Evolutionary conservation across 2,888 invertebrate species (phyloP).

Genomic region (Eubasilissa splendida): DNA sequence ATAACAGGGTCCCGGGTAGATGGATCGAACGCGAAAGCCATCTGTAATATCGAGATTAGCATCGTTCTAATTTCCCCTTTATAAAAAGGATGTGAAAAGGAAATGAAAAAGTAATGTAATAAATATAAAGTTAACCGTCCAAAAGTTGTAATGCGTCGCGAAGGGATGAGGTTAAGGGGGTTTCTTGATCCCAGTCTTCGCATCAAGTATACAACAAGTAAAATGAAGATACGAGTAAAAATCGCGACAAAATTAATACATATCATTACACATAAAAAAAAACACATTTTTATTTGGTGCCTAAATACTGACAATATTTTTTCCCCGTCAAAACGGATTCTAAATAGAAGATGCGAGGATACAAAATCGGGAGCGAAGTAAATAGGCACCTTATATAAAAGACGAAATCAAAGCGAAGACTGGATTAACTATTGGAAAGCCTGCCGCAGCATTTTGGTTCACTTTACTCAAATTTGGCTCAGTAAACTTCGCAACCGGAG

Average conservation of each 20-base stretch:
- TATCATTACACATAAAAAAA: background rate
- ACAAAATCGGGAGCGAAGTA: background rate
- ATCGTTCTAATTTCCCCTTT: conserved; percentile 57
- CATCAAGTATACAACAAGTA: conserved; percentile 4
- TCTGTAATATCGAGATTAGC: conserved; percentile 56
- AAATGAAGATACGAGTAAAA: background rate
- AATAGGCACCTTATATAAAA: conserved; percentile 3
- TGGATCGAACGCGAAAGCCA: conserved; percentile 45
- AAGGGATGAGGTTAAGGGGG: conserved; percentile 23
- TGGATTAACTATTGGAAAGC: background rate
- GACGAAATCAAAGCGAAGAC: background rate
- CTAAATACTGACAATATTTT: background rate
- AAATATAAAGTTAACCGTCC: conserved; percentile 58
- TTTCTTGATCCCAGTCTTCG: conserved; percentile 1
- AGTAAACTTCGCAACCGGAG: background rate
- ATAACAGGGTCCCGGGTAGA: conserved; percentile 25
- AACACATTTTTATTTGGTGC: conserved; percentile 6
- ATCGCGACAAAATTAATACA: background rate
- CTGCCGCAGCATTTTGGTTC: background rate
- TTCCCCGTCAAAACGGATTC: conserved; percentile 1
- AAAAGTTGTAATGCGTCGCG: conserved; percentile 53
- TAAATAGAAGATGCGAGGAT: background rate
- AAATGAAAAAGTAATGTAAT: conserved; percentile 57
- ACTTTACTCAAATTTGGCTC: background rate
- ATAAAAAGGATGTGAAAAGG: conserved; percentile 55